Evolutionary conservation across 2,888 invertebrate genomes (phyloP), one percentile per base, ranked within the genome.

Genomic region (Lasioglossum marginatum): DNA sequence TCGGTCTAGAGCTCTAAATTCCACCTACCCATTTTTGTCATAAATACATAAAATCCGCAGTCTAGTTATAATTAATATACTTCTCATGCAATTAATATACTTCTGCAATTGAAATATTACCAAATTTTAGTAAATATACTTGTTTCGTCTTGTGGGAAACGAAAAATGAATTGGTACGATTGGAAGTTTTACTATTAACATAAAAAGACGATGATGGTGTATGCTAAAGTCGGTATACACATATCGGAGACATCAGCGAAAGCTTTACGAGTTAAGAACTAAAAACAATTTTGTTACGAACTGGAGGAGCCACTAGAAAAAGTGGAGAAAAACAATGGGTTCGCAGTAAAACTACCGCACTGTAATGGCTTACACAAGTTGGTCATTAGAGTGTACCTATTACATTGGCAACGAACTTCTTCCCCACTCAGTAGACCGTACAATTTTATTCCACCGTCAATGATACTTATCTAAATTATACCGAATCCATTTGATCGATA

Each of bases 251-350:
- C n/a, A n/a, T 57, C 10, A n/a, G 4, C n/a, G 23, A 12, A 12
- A n/a, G 57, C 57, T n/a, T 12, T 57, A 57, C n/a, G 12, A 57
- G 57, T n/a, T n/a, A 57, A 57, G 12, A 57, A n/a, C 4, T n/a
- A n/a, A 57, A 57, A 57, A 57, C 57, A 57, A 57, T 57, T 57
- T 57, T 57, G n/a, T n/a, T 57, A n/a, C n/a, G 57, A 57, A 57
- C 57, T 57, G 4, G n/a, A 57, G 57, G 12, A 57, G 4, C n/a
- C 57, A 57, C n/a, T n/a, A 23, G 12, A 57, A 57, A 57, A 57
- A 57, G 57, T n/a, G 12, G n/a, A 4, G n/a, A 57, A 57, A 57
- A 57, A 57, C 12, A n/a, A 57, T 12, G n/a, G n/a, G 57, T 57
- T 57, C 57, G n/a, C n/a, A 57, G 57, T n/a, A 12, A 57, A 57